Percentiles rank a stretch among this genome's conserved stretches.
phyloP scores from a whole-genome alignment of 1,140 invertebrate species.

The Aleiodes sp. region DNA sequence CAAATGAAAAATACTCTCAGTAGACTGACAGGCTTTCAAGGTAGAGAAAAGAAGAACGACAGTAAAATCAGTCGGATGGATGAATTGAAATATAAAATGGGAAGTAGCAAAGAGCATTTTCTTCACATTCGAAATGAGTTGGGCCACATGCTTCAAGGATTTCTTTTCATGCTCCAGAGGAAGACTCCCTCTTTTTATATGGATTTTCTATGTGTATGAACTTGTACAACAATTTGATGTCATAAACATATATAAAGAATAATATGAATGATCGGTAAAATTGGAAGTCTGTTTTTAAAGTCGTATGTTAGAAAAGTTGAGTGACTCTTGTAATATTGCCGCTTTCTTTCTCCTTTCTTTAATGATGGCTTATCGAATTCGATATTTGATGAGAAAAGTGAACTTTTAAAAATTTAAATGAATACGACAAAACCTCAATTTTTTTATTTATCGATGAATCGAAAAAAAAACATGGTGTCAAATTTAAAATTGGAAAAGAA shows the following conservation, averaged over 20 bases:
- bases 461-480: not conserved
- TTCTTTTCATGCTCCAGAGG: slow-evolving; percentile 33
- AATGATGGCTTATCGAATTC: too few relatives aligned
- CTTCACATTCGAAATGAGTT: slow-evolving; percentile 13
- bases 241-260: not conserved
- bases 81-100: slow-evolving; percentile 34
- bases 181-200: not conserved
- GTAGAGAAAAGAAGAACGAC: not conserved
- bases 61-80: slow-evolving; percentile 16
- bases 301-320: too few relatives aligned
- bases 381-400: too few relatives aligned
- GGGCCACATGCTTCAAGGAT: slow-evolving; percentile 30
- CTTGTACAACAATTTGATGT: not conserved
- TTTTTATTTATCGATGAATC: slow-evolving; percentile 3
- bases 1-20: not conserved
- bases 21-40: slow-evolving; percentile 3
- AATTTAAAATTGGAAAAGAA: not conserved
- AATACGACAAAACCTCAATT: not conserved
- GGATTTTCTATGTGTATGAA: too few relatives aligned
- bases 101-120: slow-evolving; percentile 18
- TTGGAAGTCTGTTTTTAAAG: not conserved
- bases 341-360: too few relatives aligned
- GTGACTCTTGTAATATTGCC: too few relatives aligned
- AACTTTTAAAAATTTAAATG: not conserved
- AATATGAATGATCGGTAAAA: not conserved